phyloP scores from a whole-genome alignment of 2,888 invertebrate genomes.

The Lucinisca nassula region DNA sequence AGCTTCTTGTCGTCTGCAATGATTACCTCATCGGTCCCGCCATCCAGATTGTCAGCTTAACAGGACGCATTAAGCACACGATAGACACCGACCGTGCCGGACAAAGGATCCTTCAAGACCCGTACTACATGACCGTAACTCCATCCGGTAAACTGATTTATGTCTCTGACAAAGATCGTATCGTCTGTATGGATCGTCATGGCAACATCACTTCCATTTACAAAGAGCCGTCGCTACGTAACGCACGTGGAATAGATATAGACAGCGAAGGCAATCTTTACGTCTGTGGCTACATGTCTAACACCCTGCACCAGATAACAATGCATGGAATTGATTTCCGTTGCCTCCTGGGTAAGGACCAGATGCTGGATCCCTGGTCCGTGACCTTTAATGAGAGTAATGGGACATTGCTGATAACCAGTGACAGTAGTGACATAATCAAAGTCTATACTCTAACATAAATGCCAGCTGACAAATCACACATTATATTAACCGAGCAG shows the following conservation, averaged over 20 bases:
- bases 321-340: conserved; percentile 70
- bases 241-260: conserved; percentile 62
- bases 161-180: conserved; percentile 66
- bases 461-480: too few species aligned
- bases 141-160: conserved; percentile 67
- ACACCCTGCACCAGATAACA: conserved; percentile 63
- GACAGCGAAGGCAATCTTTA: conserved; percentile 67
- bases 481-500: too few species aligned
- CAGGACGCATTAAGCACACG: conserved; percentile 67
- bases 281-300: conserved; percentile 70
- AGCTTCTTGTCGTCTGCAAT: conserved; percentile 68
- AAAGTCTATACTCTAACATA: conserved; percentile 64
- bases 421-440: conserved; percentile 56
- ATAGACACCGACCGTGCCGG: conserved; percentile 65
- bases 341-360: conserved; percentile 52
- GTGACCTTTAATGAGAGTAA: conserved; percentile 60
- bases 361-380: conserved; percentile 68
- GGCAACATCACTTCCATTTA: conserved; percentile 68
- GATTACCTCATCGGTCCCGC: conserved; percentile 68
- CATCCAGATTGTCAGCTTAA: conserved; percentile 59
- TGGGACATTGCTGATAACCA: conserved; percentile 63
- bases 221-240: conserved; percentile 54
- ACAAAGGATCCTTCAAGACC: conserved; percentile 57
- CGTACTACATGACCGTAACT: conserved; percentile 65
- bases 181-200: conserved; percentile 70